Evolutionary conservation across 2,113 vertebrate species (phyloP).

Genomic region (Globicephala melas): DNA sequence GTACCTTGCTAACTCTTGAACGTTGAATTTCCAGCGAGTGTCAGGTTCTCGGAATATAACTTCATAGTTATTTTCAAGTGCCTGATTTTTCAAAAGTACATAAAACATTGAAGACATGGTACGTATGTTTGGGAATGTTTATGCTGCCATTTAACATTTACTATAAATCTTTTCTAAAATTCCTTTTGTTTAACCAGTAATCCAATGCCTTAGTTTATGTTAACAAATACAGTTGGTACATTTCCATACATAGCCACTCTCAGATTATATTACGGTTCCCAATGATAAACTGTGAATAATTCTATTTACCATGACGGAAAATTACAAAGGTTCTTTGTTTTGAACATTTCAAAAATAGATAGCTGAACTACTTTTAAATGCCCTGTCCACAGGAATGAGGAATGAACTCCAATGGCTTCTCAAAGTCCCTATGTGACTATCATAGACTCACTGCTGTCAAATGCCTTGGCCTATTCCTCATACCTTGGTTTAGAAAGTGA

Average conservation of each 20-base stretch:
- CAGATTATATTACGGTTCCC: not conserved
- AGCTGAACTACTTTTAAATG: not conserved
- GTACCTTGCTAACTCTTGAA: conserved; percentile 85
- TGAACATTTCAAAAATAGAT: not conserved
- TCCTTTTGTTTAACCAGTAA: conserved; percentile 16
- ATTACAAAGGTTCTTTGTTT: not conserved
- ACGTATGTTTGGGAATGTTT: conserved; percentile 64
- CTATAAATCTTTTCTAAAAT: conserved; percentile 28
- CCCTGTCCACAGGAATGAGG: not conserved
- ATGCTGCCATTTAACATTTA: conserved; percentile 65
- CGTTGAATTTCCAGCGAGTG: conserved; percentile 88
- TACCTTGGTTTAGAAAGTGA: not conserved
- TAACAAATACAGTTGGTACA: not conserved
- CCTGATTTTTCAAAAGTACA: conserved; percentile 82
- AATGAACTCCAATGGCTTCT: not conserved
- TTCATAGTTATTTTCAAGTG: conserved; percentile 84
- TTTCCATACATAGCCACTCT: conserved; percentile 4
- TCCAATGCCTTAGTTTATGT: conserved; percentile 22
- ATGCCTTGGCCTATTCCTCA: not conserved
- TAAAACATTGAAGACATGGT: conserved; percentile 71
- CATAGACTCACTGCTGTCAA: not conserved
- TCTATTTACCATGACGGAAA: not conserved
- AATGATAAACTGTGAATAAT: not conserved
- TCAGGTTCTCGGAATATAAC: conserved; percentile 87
- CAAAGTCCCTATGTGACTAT: not conserved